Conservation (phyloP, 2,888 invertebrate genomes). For the Drosophila hamatofila region DNA sequence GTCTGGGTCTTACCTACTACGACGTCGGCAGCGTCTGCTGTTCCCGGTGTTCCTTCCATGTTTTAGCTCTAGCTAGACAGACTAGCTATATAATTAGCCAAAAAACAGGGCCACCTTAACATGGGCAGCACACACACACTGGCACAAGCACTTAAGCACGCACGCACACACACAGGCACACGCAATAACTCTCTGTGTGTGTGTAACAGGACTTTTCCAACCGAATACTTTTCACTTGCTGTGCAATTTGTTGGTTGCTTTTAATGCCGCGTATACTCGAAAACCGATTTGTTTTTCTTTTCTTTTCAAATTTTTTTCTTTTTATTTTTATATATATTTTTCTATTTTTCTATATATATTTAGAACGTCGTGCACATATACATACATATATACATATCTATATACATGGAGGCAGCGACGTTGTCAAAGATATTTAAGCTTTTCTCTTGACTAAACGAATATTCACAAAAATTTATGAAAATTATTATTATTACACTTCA, state of each 20-base stretch:
- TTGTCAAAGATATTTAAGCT: constrained; percentile 46
- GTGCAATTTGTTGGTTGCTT: constrained; percentile 39
- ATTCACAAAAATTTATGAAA: constrained; percentile 26
- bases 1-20: constrained; percentile 56
- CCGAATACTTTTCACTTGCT: constrained; percentile 26
- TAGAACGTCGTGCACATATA: constrained; percentile 63
- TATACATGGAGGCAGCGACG: constrained; percentile 40
- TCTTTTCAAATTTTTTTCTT: constrained; percentile 22
- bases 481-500: constrained; percentile 35
- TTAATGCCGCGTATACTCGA: constrained; percentile 52
- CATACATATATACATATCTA: background rate
- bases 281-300: constrained; percentile 56
- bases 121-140: constrained; percentile 44
- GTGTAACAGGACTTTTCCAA: constrained; percentile 45
- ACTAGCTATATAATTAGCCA: constrained; percentile 70
- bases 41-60: constrained; percentile 69
- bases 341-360: constrained; percentile 55
- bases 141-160: constrained; percentile 21
- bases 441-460: constrained; percentile 40
- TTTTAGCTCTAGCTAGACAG: constrained; percentile 63
- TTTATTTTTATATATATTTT: background rate
- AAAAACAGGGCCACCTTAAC: constrained; percentile 67
- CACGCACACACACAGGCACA: constrained; percentile 25
- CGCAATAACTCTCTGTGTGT: background rate
- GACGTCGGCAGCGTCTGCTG: constrained; percentile 38